A percentile compares a stretch with the other conserved stretches of the same genome.
Conservation (phyloP, 2,888 invertebrate genomes). For the Scaptomyza polygonia region DNA sequence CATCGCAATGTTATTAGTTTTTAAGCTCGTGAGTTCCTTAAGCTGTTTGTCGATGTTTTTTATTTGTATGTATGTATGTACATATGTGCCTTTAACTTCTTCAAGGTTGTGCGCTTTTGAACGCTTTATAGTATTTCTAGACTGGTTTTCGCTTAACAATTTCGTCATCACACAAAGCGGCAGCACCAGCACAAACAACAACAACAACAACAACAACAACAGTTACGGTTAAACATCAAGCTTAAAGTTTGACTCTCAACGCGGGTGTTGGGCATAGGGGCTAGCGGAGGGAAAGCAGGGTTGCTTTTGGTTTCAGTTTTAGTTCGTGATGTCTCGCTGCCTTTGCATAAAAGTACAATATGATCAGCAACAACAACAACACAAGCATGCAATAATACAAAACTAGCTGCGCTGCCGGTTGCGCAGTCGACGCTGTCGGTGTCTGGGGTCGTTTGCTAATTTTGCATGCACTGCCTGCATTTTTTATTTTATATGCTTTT, state of each 20-base stretch:
- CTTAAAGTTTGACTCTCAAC: slow-evolving; percentile 13
- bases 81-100: slow-evolving; percentile 62
- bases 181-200: too few species aligned
- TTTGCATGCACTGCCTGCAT: slow-evolving; percentile 58
- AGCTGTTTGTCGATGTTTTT: slow-evolving; percentile 36
- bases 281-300: not conserved
- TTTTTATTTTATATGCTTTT: slow-evolving; percentile 32
- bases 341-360: slow-evolving; percentile 55
- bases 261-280: slow-evolving; percentile 48
- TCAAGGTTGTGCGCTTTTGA: slow-evolving; percentile 67
- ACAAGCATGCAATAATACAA: slow-evolving; percentile 50
- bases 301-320: slow-evolving; percentile 37
- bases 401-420: slow-evolving; percentile 44
- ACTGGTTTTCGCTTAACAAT: slow-evolving; percentile 75
- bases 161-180: slow-evolving; percentile 73
- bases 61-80: slow-evolving; percentile 29
- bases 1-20: slow-evolving; percentile 33
- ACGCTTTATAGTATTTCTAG: slow-evolving; percentile 64
- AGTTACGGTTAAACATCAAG: slow-evolving; percentile 47
- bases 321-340: slow-evolving; percentile 57
- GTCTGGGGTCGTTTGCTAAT: slow-evolving; percentile 41
- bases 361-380: slow-evolving; percentile 20
- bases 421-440: slow-evolving; percentile 19
- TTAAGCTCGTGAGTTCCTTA: slow-evolving; percentile 52
- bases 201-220: slow-evolving; percentile 22